Evolutionary conservation across 2,113 vertebrate species (phyloP).

Genomic region (Theropithecus gelada): DNA sequence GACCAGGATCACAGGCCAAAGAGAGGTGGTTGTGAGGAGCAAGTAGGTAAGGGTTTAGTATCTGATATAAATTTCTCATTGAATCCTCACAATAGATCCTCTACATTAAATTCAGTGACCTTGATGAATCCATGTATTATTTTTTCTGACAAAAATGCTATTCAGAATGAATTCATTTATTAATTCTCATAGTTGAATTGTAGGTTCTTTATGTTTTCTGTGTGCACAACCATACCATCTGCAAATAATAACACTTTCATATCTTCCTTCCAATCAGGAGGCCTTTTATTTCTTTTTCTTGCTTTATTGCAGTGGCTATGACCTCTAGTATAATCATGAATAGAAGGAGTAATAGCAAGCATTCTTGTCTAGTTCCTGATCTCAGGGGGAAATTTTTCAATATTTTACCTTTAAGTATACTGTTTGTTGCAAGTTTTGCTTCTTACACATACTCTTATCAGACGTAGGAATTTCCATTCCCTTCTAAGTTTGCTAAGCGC

Average conservation of each 20-base stretch:
- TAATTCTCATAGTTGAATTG: not conserved
- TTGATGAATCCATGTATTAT: not conserved
- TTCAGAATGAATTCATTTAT: not conserved
- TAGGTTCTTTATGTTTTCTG: conserved; percentile 21
- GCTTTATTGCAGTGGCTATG: conserved; percentile 35
- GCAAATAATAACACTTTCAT: not conserved
- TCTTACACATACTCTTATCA: not conserved
- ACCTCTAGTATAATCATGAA: not conserved
- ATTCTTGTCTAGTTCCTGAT: conserved; percentile 2
- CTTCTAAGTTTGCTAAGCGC: not conserved
- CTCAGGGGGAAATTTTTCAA: not conserved
- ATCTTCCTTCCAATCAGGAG: conserved; percentile 9
- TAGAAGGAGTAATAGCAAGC: not conserved
- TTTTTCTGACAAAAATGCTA: too few relatives aligned
- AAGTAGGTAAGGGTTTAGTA: not conserved
- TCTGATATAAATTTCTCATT: not conserved
- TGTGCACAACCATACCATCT: not conserved
- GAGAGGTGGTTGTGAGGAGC: not conserved
- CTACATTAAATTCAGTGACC: not conserved
- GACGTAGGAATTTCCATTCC: conserved; percentile 7
- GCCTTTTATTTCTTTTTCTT: conserved; percentile 60
- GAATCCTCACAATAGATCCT: not conserved
- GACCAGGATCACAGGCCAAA: not conserved
- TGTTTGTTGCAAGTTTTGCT: not conserved
- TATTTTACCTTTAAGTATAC: conserved; percentile 24